Evolutionary conservation across 2,888 invertebrate species (phyloP), one percentile per base, ranked within the genome.

Genomic region (Meiosimyza decipiens): DNA sequence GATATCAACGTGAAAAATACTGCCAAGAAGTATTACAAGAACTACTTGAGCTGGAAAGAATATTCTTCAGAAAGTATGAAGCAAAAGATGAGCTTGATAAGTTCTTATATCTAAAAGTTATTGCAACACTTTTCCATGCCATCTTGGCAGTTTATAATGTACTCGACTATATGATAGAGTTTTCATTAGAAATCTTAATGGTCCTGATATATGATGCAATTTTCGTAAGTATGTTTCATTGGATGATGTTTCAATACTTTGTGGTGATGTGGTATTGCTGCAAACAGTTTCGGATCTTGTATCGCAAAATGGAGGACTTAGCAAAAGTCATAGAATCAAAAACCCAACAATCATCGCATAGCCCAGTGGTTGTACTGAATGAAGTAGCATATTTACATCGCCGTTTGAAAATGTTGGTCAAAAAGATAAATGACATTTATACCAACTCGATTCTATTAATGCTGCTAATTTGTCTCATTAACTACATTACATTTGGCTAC

Each of bases 1-100:
- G 67, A 47, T 67, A 57, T 55, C 55, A 67, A 18, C 57, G 67
- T 3, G 57, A 67, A 18, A 55, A 55, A 6, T 18, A 28, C 18
- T 55, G 55, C 2, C 28, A 28, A 22, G 18, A 22, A 16, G 12
- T 55, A 55, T 6, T 9, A 5, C 13, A 13, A 13, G 28, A 55
- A 6, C 9, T 55, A 22, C 18, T 55, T 11, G 16, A 18, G 28
- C 3, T 55, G 55, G 1, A 12, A 1, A 22, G 28, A 12, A 18
- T 22, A 7, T 22, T 18, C 22, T 18, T 55, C 28, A 18, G 22
- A 7, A n/a, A 12, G 16, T 40, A 40, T 9, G 9, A 40, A 40
- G 40, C 6, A 40, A 40, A 40, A 7, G 40, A 40, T 40, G 40
- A 6, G 40, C 6, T 40, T 6, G 1, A 40, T 9, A 40, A 40